Evolutionary conservation across 2,113 vertebrate genomes (phyloP), one percentile per base, ranked within the genome.

Genomic region (Mesitornis unicolor): DNA sequence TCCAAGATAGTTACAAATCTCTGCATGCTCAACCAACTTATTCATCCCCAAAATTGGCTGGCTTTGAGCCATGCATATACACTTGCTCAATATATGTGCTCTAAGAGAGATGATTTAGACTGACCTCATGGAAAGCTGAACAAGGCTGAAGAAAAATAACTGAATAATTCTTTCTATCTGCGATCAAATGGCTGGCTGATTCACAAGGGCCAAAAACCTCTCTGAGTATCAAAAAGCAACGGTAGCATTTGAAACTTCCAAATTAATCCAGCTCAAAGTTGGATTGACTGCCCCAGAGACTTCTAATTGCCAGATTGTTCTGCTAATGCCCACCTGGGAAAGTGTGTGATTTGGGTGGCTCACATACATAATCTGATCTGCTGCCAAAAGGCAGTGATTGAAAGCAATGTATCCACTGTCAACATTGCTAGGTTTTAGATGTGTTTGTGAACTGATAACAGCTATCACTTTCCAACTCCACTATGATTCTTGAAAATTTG

Each of bases 241-340:
- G 36, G 54, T 89, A 94, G 78, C 63, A 28, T 95, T 97, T 97
- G 92, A 95, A 97, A 97, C 75, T 97, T 97, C 95, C 94, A 79
- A 90, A 91, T 95, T 97, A 98, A 98, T 97, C 96, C 96, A 97
- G 83, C 92, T 96, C 93, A 95, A 94, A 96, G 90, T 95, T 97
- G 96, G 76, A 97, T 87, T 97, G 95, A 88, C 93, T 95, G 95
- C 95, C 89, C 95, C 7, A 1, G 96, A 97, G 96, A 91, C 86
- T 95, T 96, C 93, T 97, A 96, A 96, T 97, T 97, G 97, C 90
- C 97, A 97, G 97, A 97, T 97, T 95, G 96, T 93, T 97, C 85
- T 64, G 50, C 91, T 94, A 96, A 97, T 97, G 95, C 70, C 89
- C 33, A 45, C 81, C 90, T 31, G 51, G 63, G 53, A 95, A 94